These are phyloP conservation scores for Mus caroli DNA, from an alignment of 2,797 vertebrate genomes.

Conservation along the genomic window DNA sequence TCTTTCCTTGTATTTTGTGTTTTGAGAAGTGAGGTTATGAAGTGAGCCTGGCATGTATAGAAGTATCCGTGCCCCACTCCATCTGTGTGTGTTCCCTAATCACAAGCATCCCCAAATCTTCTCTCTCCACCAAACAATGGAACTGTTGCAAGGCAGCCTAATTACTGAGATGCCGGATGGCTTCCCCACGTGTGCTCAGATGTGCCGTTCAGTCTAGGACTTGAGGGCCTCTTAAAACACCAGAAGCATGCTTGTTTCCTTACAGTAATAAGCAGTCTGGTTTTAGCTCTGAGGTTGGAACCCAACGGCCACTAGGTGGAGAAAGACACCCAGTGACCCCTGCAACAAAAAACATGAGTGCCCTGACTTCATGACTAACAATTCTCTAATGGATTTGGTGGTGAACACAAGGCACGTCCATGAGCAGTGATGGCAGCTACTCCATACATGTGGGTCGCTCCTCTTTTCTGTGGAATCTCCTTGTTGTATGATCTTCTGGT, in stretches of 20 bases:
- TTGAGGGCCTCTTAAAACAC: neutral
- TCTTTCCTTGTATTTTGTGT: neutral
- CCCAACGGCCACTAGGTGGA: conserved; percentile 87
- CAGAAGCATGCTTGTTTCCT: neutral
- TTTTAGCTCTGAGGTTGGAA: conserved; percentile 53
- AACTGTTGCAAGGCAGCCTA: conserved; percentile 50
- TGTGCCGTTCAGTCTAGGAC: conserved; percentile 62
- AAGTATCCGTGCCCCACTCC: neutral
- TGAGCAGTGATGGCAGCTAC: conserved; percentile 43
- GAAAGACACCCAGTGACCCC: conserved; percentile 81
- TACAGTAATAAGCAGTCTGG: conserved; percentile 27
- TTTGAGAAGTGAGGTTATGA: neutral
- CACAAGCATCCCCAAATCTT: neutral
- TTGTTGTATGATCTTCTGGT: conserved; percentile 57
- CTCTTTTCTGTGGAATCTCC: conserved; percentile 72
- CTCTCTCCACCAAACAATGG: conserved; percentile 5
- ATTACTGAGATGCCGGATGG: conserved; percentile 45
- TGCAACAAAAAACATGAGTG: conserved; percentile 1
- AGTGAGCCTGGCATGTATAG: neutral
- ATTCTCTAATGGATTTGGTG: conserved; percentile 50
- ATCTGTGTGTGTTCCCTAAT: neutral
- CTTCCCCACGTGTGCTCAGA: conserved; percentile 59
- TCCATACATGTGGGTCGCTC: conserved; percentile 38
- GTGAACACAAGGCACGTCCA: conserved; percentile 65
- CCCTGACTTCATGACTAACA: neutral